Evolutionary conservation across 1,140 invertebrate species (phyloP), one percentile per base, ranked within the genome.

Genomic region (Drosophila nikananu): DNA sequence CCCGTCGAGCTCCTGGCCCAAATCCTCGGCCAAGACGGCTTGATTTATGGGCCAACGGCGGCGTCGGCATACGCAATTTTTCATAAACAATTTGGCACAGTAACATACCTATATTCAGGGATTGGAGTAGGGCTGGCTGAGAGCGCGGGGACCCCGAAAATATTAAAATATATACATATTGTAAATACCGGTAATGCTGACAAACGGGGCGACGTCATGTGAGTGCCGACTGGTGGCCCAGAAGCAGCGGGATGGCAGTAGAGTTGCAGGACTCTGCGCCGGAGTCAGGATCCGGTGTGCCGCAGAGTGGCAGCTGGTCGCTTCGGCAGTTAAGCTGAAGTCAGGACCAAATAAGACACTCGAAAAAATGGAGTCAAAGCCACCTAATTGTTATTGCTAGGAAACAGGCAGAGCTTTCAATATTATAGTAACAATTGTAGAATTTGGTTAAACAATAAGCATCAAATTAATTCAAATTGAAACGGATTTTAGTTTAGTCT

Each of bases 61-160:
- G 52, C 72, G 83, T 55, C 81, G 77, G 81, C 86, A 86, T 90
- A 86, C 86, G 86, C 82, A 90, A 91, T 90, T 90, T 90, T 90
- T 90, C 86, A 90, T 90, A 90, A 90, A 90, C 86, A 90, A 90
- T 90, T 90, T 90, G 86, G 86, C 86, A 90, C 86, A 86, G 87
- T 82, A 80, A 84, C 84, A 84, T 68, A 84, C 77, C 61, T 77
- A 76, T 62, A 78, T 77, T 44, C 61, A 48, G 48, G 59, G 41
- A 54, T 48, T 60, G 32, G 30, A n/a, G 48, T 46, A 17, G 57
- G 63, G 21, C 25, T 55, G 42, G 37, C 19, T 25, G 58, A 19
- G 39, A 65, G 67, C 59, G 62, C 23, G 59, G 60, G 44, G 48
- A 67, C 71, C 66, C 61, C 32, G 39, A 77, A 65, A 66, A 77